phyloP scores from a whole-genome alignment of 1,140 invertebrate species.

The Aradophagus sp. region DNA sequence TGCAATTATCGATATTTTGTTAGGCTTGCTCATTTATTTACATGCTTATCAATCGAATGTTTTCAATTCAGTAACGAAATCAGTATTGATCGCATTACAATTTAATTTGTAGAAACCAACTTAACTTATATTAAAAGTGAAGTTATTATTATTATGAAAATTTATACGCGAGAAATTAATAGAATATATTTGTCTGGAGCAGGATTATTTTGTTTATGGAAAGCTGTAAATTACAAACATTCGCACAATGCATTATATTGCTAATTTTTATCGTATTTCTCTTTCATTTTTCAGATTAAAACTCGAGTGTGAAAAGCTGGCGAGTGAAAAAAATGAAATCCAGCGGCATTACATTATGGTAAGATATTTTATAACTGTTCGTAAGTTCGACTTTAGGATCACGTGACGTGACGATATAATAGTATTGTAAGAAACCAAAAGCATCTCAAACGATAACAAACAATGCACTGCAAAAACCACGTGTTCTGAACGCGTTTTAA shows the following conservation, averaged over 20 bases:
- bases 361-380: conserved; percentile 74
- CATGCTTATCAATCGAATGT: not conserved
- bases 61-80: too few species aligned
- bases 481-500: too few species aligned
- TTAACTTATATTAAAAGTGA: too few species aligned
- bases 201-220: too few species aligned
- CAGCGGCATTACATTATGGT: conserved; percentile 98
- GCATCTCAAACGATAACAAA: too few species aligned
- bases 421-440: conserved; percentile 37
- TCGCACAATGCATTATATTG: conserved; percentile 44
- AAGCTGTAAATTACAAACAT: conserved; percentile 60
- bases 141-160: too few species aligned
- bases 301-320: conserved; percentile 93
- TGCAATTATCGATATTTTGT: too few species aligned
- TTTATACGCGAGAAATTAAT: too few species aligned
- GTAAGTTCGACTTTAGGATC: conserved; percentile 50
- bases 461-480: too few species aligned
- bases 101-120: too few species aligned
- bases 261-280: conserved; percentile 48
- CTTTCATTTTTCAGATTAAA: conserved; percentile 81
- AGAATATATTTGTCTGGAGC: too few species aligned
- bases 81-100: too few species aligned
- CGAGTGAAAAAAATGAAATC: conserved; percentile 97
- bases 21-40: conserved; percentile 15
- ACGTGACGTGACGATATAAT: conserved; percentile 41